These are phyloP conservation scores for Platynereis dumerilii DNA, from an alignment of 2,888 invertebrate genomes.

Conservation along the genomic window DNA sequence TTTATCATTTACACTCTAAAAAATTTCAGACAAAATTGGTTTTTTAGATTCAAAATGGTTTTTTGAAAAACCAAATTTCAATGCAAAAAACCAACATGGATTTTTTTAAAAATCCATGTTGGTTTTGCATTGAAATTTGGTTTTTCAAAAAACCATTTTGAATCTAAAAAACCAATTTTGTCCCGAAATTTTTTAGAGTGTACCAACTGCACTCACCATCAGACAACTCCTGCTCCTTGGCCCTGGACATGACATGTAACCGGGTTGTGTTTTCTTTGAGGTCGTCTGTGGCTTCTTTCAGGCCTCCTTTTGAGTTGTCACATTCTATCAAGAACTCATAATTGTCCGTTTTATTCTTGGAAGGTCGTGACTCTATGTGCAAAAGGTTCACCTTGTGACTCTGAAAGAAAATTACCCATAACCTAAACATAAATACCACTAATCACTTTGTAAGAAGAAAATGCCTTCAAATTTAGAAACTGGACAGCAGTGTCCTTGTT, in stretches of 20 bases:
- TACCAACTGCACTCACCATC: too few species aligned
- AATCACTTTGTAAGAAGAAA: background rate
- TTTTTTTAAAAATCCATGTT: too few species aligned
- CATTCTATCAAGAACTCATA: conserved; percentile 97
- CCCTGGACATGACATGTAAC: conserved; percentile 77
- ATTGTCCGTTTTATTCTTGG: conserved; percentile 74
- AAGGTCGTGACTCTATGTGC: conserved; percentile 93
- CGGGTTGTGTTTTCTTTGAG: conserved; percentile 77
- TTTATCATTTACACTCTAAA: background rate
- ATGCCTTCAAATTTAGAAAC: background rate
- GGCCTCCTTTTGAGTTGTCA: conserved; percentile 74
- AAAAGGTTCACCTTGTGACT: conserved; percentile 76
- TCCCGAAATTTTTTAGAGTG: too few species aligned
- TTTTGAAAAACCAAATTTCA: too few species aligned
- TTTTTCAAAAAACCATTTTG: too few species aligned
- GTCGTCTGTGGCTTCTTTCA: conserved; percentile 74
- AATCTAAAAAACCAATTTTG: too few species aligned
- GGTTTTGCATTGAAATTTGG: too few species aligned
- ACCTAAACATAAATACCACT: too few species aligned
- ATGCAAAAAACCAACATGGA: too few species aligned
- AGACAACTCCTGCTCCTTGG: background rate
- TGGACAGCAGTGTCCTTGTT: too few species aligned
- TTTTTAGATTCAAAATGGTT: too few species aligned
- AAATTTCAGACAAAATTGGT: too few species aligned
- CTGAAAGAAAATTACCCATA: conserved; percentile 51